These are phyloP conservation scores for Hyposoter dolosus DNA, from an alignment of 2,888 invertebrate genomes.

Conservation along the genomic window DNA sequence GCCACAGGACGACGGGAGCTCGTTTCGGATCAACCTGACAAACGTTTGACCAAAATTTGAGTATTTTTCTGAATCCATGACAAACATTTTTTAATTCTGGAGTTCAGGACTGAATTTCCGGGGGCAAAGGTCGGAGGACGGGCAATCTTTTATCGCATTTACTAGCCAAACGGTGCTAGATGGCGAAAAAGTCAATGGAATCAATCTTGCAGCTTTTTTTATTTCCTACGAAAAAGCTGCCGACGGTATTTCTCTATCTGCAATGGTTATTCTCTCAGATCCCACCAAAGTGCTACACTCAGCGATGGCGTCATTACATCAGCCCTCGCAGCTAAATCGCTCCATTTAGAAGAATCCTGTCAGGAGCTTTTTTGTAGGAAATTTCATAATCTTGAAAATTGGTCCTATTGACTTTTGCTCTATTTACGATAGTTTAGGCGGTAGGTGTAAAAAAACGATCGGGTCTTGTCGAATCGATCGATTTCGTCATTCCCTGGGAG, in stretches of 20 bases:
- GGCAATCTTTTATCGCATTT: not conserved
- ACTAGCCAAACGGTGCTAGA: not conserved
- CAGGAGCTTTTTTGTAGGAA: not conserved
- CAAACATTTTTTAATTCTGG: no score
- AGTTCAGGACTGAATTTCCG: no score
- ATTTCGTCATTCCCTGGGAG: not conserved
- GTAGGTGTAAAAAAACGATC: not conserved
- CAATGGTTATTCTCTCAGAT: not conserved
- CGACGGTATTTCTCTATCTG: not conserved
- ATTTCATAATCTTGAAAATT: not conserved
- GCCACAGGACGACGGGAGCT: conserved; percentile 92
- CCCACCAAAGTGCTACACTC: no score
- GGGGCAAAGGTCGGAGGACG: not conserved
- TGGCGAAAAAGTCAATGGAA: not conserved
- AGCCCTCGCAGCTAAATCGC: not conserved
- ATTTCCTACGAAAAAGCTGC: not conserved
- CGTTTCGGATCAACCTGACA: conserved; percentile 84
- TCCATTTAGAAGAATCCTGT: not conserved
- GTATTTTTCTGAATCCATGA: not conserved
- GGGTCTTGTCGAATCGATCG: not conserved
- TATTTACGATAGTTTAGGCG: not conserved
- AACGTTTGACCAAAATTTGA: not conserved
- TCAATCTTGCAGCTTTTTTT: not conserved
- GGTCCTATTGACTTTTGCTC: not conserved
- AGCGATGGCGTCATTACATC: not conserved